These are phyloP conservation scores for Cylas formicarius DNA, from an alignment of 1,140 invertebrate species.

Conservation along the genomic window DNA sequence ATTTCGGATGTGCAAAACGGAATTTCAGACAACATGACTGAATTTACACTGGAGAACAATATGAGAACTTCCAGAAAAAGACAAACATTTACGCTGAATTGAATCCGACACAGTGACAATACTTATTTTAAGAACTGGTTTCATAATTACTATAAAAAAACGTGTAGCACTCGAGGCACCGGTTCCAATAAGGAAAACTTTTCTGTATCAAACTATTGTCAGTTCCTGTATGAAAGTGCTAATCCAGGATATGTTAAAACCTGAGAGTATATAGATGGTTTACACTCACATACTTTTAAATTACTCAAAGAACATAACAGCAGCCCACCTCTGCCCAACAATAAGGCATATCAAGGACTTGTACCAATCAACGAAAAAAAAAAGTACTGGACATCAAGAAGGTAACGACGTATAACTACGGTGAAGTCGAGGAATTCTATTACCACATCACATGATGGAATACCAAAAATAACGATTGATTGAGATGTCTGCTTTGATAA, in stretches of 20 bases:
- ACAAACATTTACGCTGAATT: conserved; percentile 23
- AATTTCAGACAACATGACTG: conserved; percentile 22
- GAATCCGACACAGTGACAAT: conserved; percentile 22
- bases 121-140: conserved; percentile 23
- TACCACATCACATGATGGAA: too few relatives aligned
- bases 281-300: conserved; percentile 13
- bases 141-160: conserved; percentile 20
- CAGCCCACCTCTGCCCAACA: conserved; percentile 5
- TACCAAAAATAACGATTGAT: too few relatives aligned
- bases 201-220: conserved; percentile 16
- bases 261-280: too few relatives aligned
- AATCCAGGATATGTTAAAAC: conserved; percentile 16
- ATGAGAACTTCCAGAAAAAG: conserved; percentile 22
- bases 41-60: conserved; percentile 26
- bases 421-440: too few relatives aligned
- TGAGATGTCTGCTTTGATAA: too few relatives aligned
- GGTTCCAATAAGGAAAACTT: conserved; percentile 12
- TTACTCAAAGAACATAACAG: conserved; percentile 8
- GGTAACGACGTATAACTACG: too few relatives aligned
- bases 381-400: conserved; percentile 17
- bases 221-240: conserved; percentile 21
- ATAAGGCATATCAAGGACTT: conserved; percentile 3
- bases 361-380: conserved; percentile 18
- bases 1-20: conserved; percentile 34
- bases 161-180: not conserved